Base-by-base conservation (phyloP, 2,888 invertebrate species). In the Torymus tubicola region DNA sequence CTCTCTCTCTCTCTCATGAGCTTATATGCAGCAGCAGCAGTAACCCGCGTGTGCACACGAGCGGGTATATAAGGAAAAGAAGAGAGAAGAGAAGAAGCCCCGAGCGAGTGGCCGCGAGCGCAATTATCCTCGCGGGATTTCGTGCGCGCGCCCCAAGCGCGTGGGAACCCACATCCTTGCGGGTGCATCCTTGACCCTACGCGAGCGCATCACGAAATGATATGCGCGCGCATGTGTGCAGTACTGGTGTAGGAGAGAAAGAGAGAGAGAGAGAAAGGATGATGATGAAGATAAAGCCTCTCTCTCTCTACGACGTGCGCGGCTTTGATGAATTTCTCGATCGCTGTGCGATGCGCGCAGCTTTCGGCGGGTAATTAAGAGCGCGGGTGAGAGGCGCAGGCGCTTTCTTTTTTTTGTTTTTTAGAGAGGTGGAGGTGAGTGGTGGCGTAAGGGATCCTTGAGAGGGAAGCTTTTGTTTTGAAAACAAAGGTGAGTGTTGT, bases 201-300 rank as follows among this genome's bases (percentile, higher is more conserved):
- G 42, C 31, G 31, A 16, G 42, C 4, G n/a, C 24, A 57, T 58
- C 70, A 18, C 50, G 60, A 60, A 68, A 55, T 55, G 57, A 68
- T 68, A 57, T 68, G 68, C 21, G 57, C 57, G 57, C 31, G 57
- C 55, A 55, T 53, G 53, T 14, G 57, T 11, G 13, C 4, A 31
- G 5, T 31, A 31, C 31, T 5, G 31, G 31, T 21, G 31, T 31
- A 31, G 31, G 31, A 31, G 31, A 21, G 21, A 21, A 21, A 21
- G 21, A 21, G 21, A 21, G 21, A 21, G 21, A 21, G 21, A 21
- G 21, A 21, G 21, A 21, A 2, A 31, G 31, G 31, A 2, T 31
- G 81, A 77, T 67, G 81, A 78, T 79, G 75, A 73, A 67, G 82
- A 73, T 75, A 78, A 11, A 10, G 12, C 5, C 31, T 31, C 31